Evolutionary conservation across 2,797 vertebrate genomes (phyloP), one percentile per base, ranked within the genome.

Genomic region (Atherinosoma microstoma): DNA sequence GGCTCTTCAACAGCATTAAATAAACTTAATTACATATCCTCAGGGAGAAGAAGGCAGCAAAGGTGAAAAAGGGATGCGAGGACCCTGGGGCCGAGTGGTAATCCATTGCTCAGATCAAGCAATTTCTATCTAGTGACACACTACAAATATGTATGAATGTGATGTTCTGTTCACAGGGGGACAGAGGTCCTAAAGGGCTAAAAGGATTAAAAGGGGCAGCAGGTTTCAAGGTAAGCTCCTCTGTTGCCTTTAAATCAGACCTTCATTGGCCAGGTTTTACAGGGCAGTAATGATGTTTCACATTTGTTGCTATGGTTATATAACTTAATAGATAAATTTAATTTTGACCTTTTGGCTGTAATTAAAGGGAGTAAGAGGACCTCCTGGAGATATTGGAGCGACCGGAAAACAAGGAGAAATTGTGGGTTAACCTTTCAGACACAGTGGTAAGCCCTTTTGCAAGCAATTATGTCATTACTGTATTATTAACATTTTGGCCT

Each of bases 201-300:
- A 95, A 94, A 83, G 95, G 96, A 82, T 86, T 96, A 78, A 76
- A 75, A 77, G 95, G 95, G 38, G 93, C 94, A 40, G 75, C 54
- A 1, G 95, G 95, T 40, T 94, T 94, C 80, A 96, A 95, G 94
- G 95, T 96, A 89, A 89, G 82, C 34, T 54, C 30, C 40, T 38
- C 2, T 0, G 3, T 58, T 64, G 22, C 27, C 7, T 71, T 57
- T 64, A 8, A 24, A 64, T 76, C 18, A 54, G 56, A 27, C 9
- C 72, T 68, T 75, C 64, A 78, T 64, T 66, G 9, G 22, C 67
- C 12, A 4, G 58, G 22, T 66, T 77, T 77, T 63, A 69, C 9
- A 84, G 59, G 42, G 45, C 45, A 66, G n/a, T 67, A 68, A 78
- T 47, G 11, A 67, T 40, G 51, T 63, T 64, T 27, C n/a, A 58